A percentile compares a stretch with the other conserved stretches of the same genome.
Evolutionary conservation across 2,113 vertebrate genomes (phyloP).

Genomic region (Perognathus longimembris): DNA sequence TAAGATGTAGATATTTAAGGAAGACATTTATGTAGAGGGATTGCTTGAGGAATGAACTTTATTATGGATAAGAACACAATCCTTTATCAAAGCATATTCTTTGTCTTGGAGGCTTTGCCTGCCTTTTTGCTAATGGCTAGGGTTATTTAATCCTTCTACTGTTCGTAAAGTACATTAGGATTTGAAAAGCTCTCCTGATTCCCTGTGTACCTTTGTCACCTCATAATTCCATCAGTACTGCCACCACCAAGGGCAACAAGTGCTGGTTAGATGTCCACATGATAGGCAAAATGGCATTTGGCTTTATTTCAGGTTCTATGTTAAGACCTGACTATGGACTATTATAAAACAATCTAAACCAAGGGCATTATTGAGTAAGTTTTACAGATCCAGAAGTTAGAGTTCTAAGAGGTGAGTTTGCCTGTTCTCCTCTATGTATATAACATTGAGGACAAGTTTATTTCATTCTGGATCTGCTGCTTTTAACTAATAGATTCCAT

Average conservation of each 20-base stretch:
- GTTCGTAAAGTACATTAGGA: not conserved
- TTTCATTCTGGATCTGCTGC: not conserved
- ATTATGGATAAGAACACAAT: not conserved
- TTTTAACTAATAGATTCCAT: not conserved
- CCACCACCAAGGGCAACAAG: not conserved
- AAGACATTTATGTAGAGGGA: not conserved
- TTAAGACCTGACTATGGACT: not conserved
- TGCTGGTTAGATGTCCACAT: not conserved
- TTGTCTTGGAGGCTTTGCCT: not conserved
- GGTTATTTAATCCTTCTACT: not conserved
- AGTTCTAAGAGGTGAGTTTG: not conserved
- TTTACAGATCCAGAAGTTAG: not conserved
- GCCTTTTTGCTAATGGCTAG: not conserved
- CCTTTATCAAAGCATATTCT: not conserved
- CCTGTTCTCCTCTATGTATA: fast-evolving
- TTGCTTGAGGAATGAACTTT: not conserved
- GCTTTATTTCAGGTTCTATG: not conserved
- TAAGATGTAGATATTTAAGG: not conserved
- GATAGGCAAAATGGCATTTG: constrained; percentile 1
- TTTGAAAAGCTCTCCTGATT: not conserved
- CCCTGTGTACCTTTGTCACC: not conserved
- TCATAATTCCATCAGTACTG: not conserved
- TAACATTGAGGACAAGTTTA: not conserved
- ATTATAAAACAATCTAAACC: not conserved
- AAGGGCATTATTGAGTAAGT: not conserved